Evolutionary conservation across 1,140 invertebrate genomes (phyloP), one percentile per base, ranked within the genome.

Genomic region (Bombus waltoni): DNA sequence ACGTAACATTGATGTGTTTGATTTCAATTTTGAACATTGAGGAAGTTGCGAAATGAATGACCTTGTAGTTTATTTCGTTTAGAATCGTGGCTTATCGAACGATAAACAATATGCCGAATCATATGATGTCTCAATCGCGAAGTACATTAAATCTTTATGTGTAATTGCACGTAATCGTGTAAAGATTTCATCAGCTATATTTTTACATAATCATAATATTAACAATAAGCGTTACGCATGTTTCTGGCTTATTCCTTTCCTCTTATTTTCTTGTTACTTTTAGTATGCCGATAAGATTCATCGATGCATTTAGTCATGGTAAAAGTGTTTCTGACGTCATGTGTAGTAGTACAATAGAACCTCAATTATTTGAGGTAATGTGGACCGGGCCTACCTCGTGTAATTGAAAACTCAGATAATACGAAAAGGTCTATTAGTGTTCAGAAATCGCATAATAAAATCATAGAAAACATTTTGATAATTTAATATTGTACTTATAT

Each of bases 51-150:
- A 68, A 68, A 68, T 25, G 38, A 65, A 11, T 70, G 25, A 40
- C 35, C n/a, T 79, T 11, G 40, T 11, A 35, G 18, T 25, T 42
- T 62, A 35, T 40, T 28, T 32, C 38, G 65, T 13, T 9, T 65
- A n/a, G 62, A 79, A 66, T 65, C 40, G 59, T 66, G 18, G 40
- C 10, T 66, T 66, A 65, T 79, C 76, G 32, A 42, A 66, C n/a
- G 62, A 79, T 78, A 78, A 78, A 78, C 15, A 15, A 28, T 15
- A 66, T 11, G 3, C 10, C 40, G 59, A 66, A 66, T 62, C 59
- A 18, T 44, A 22, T 32, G n/a, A n/a, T 78, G 44, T 65, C 76
- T 40, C 62, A 79, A 79, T 44, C 18, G 18, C 28, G 1, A 18
- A 68, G 18, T 28, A 71, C 1, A 28, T 71, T 71, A 6, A 38